Conservation (phyloP, 2,797 vertebrate genomes). For the Sphaeramia orbicularis region DNA sequence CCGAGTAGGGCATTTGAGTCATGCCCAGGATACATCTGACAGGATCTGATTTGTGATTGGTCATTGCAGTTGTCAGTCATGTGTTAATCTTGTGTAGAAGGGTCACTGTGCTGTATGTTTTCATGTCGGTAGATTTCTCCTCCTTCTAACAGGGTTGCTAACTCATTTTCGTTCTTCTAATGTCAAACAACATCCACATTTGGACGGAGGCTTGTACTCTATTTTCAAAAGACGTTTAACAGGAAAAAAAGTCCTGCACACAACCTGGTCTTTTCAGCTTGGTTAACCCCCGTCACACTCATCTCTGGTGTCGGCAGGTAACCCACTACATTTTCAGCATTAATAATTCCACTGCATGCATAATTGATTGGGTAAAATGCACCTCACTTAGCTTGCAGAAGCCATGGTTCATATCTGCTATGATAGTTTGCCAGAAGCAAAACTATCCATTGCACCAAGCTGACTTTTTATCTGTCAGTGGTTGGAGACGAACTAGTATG, state of each 20-base stretch:
- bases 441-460: conserved; percentile 66
- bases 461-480: conserved; percentile 41
- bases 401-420: conserved; percentile 60
- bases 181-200: not conserved
- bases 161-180: not conserved
- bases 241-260: conserved; percentile 14
- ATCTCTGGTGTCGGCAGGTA: conserved; percentile 72
- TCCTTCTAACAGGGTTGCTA: not conserved
- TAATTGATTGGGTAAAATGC: conserved; percentile 80
- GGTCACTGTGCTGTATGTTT: no score
- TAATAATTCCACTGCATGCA: conserved; percentile 80
- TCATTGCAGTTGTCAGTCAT: no score
- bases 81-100: no score
- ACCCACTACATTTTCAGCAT: conserved; percentile 76
- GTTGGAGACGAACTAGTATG: conserved; percentile 14
- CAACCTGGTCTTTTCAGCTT: conserved; percentile 51
- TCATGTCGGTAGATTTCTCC: no score
- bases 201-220: conserved; percentile 2
- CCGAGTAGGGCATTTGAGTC: no score
- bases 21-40: no score
- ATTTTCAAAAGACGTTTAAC: conserved; percentile 18
- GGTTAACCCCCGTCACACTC: conserved; percentile 69
- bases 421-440: conserved; percentile 75
- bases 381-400: conserved; percentile 71
- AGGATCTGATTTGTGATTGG: no score